Base-by-base conservation (phyloP, 2,888 invertebrate species). In the Synergus itoensis region DNA sequence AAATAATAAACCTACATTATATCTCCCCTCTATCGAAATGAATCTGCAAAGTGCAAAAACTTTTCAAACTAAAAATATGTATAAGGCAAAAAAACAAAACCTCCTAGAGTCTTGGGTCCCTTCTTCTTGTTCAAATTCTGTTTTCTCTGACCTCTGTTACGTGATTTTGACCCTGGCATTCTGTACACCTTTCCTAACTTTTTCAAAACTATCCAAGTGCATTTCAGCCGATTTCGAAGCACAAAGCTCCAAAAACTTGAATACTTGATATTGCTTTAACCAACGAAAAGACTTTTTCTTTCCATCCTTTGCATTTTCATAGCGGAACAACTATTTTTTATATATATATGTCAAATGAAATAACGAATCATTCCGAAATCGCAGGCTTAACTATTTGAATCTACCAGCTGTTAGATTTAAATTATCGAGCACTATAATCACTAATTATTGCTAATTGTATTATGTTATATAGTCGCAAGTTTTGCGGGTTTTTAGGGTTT, bases 121-220 rank as follows among this genome's bases (percentile, higher is more conserved):
- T 28, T 62, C 12, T 73, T 73, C 48, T 73, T 73, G 16, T 8
- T n/a, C n/a, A 73, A 40, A 36, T 73, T 73, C 40, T 40, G 48
- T 73, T 73, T 73, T 40, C n/a, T 53, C 36, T 73, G 69, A 3
- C 28, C 16, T 73, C n/a, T 73, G 48, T 53, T 73, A 73, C 73
- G 73, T 36, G 73, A 73, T 57, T 53, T 73, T 40, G 73, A 40
- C n/a, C 53, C 40, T n/a, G 73, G 73, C 73, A 73, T 73, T 57
- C 12, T 73, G 16, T 36, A 73, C 16, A 53, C 53, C 18, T 48
- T 73, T 57, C n/a, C n/a, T 73, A n/a, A 73, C 40, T 28, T 73
- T 73, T 53, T 40, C 36, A 8, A 40, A 48, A 40, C 3, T 73
- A 73, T n/a, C 53, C 16, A 73, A 53, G 36, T 48, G 36, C 73